These are phyloP conservation scores for Rallus limicola DNA, from an alignment of 2,113 vertebrate species.

Conservation along the genomic window DNA sequence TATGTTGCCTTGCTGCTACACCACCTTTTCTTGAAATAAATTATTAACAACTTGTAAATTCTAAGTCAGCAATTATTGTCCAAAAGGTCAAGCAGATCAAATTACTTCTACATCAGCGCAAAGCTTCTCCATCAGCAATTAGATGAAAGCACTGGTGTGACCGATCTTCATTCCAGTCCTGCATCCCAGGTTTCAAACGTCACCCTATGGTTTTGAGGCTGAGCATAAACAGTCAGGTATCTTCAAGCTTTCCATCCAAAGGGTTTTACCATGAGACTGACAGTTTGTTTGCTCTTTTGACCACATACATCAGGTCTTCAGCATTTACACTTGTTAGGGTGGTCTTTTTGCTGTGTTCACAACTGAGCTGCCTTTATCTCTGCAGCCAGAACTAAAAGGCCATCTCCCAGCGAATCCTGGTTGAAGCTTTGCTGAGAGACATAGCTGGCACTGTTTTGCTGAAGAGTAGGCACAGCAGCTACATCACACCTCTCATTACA, in stretches of 20 bases:
- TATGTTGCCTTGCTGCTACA: neutral
- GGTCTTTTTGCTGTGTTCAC: neutral
- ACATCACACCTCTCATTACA: neutral
- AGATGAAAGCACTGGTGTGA: neutral
- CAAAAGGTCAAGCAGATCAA: slow-evolving; percentile 57
- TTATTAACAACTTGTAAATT: slow-evolving; percentile 30
- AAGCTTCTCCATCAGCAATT: slow-evolving; percentile 40
- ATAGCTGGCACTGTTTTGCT: neutral
- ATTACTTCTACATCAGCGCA: slow-evolving; percentile 25
- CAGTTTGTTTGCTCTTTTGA: neutral
- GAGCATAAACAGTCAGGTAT: neutral
- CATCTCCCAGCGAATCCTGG: neutral
- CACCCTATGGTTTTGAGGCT: neutral
- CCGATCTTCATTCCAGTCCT: neutral
- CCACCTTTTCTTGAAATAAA: slow-evolving; percentile 16
- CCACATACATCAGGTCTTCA: neutral
- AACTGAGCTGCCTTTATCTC: neutral
- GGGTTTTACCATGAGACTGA: neutral
- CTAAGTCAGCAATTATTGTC: slow-evolving; percentile 36
- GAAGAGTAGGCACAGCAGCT: neutral
- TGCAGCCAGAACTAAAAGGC: neutral
- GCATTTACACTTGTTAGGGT: neutral
- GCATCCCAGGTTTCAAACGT: slow-evolving; percentile 5
- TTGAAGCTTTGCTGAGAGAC: neutral
- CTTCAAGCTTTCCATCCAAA: neutral